Evolutionary conservation across 2,113 vertebrate genomes (phyloP).

Genomic region (Formicarius rufipectus): DNA sequence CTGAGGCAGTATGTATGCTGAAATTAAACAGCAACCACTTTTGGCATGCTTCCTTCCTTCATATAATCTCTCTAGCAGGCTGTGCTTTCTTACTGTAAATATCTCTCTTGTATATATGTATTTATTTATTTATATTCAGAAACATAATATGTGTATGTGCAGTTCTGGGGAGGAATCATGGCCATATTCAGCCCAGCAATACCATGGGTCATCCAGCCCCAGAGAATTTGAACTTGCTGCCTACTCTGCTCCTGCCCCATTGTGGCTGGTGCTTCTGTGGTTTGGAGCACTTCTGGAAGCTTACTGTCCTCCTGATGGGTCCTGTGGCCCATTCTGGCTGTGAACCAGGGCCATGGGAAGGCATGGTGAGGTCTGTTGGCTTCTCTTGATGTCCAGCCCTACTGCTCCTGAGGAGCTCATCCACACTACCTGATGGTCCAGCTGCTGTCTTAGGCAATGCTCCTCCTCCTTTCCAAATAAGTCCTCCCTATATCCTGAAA

Average conservation of each 20-base stretch:
- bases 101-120: background rate
- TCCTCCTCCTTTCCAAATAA: background rate
- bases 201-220: background rate
- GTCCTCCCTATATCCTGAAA: background rate
- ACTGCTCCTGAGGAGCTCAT: background rate
- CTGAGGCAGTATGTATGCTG: conserved; percentile 50
- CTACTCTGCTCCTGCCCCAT: background rate
- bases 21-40: conserved; percentile 57
- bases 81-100: conserved; percentile 5
- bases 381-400: background rate
- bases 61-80: conserved; percentile 28
- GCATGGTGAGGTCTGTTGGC: background rate
- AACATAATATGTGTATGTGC: background rate
- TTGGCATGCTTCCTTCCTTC: conserved; percentile 41
- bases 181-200: background rate
- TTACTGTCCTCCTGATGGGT: background rate
- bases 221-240: background rate
- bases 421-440: background rate
- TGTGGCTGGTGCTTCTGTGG: background rate
- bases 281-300: background rate
- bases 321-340: background rate
- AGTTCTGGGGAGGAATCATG: background rate
- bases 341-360: background rate
- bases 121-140: background rate
- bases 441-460: background rate